phyloP scores from a whole-genome alignment of 2,797 vertebrate genomes.

The Chromobotia macracanthus region DNA sequence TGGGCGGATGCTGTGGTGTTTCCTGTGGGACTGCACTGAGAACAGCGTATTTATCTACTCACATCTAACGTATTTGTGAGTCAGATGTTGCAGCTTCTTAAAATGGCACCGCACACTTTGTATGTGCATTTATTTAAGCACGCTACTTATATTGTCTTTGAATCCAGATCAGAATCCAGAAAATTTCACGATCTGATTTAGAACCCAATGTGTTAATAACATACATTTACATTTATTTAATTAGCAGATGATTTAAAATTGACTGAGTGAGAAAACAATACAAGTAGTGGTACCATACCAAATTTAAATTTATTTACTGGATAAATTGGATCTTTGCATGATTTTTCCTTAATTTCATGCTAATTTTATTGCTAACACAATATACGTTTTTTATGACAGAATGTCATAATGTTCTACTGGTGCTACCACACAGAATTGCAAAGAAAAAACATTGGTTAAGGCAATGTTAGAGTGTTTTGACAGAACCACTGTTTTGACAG shows the following conservation, averaged over 20 bases:
- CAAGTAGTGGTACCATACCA: background rate
- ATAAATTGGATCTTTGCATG: no score
- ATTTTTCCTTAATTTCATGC: background rate
- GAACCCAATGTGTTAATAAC: background rate
- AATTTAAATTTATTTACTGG: background rate
- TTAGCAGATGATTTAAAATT: background rate
- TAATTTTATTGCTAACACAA: no score
- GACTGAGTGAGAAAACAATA: background rate
- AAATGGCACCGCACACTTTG: slow-evolving; percentile 7
- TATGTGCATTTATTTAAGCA: no score
- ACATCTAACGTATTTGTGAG: slow-evolving; percentile 11
- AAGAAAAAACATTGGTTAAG: no score
- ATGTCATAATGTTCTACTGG: no score
- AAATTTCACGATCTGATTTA: background rate
- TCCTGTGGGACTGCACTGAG: slow-evolving; percentile 3
- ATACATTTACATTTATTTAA: background rate
- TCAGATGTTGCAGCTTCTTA: slow-evolving; percentile 29
- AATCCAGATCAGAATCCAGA: no score
- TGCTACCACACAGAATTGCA: no score
- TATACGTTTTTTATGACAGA: no score
- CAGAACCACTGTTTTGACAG: no score
- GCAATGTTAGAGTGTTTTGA: no score
- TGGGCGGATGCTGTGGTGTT: background rate
- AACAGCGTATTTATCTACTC: slow-evolving; percentile 15
- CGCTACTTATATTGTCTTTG: no score